These are phyloP conservation scores for Peribatodes rhomboidaria DNA, from an alignment of 2,888 invertebrate genomes.

Conservation along the genomic window DNA sequence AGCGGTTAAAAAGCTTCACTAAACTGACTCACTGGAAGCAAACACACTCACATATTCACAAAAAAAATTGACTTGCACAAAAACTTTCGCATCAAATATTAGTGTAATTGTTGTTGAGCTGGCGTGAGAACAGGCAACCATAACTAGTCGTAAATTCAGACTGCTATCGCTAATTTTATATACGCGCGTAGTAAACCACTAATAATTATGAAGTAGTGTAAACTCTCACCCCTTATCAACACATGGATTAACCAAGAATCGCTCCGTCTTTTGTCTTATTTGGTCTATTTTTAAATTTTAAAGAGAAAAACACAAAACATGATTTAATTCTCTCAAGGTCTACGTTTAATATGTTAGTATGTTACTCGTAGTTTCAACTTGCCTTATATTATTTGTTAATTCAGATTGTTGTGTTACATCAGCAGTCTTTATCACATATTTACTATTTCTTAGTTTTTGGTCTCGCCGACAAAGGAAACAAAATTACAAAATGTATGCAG, in stretches of 20 bases:
- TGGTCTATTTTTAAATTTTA: too few species aligned
- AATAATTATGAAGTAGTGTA: too few species aligned
- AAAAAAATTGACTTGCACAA: not conserved
- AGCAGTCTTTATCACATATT: slow-evolving; percentile 3
- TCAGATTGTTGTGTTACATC: too few species aligned
- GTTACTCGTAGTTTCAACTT: too few species aligned
- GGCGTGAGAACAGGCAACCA: slow-evolving; percentile 21
- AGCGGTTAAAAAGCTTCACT: too few species aligned
- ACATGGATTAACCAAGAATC: too few species aligned
- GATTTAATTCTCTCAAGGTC: too few species aligned
- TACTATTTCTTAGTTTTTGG: not conserved
- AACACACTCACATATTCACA: not conserved
- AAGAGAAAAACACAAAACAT: too few species aligned
- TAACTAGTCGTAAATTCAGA: slow-evolving; percentile 6
- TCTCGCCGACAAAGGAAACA: slow-evolving; percentile 59
- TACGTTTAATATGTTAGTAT: too few species aligned
- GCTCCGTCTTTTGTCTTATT: too few species aligned
- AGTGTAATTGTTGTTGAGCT: not conserved
- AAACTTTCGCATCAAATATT: slow-evolving; percentile 1
- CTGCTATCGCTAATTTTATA: slow-evolving; percentile 3
- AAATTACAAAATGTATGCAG: slow-evolving; percentile 45
- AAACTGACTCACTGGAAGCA: not conserved
- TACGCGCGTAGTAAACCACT: not conserved
- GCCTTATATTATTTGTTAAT: too few species aligned
- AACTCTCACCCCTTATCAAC: too few species aligned